phyloP scores from a whole-genome alignment of 2,113 vertebrate genomes.

The Thamnaconus septentrionalis region DNA sequence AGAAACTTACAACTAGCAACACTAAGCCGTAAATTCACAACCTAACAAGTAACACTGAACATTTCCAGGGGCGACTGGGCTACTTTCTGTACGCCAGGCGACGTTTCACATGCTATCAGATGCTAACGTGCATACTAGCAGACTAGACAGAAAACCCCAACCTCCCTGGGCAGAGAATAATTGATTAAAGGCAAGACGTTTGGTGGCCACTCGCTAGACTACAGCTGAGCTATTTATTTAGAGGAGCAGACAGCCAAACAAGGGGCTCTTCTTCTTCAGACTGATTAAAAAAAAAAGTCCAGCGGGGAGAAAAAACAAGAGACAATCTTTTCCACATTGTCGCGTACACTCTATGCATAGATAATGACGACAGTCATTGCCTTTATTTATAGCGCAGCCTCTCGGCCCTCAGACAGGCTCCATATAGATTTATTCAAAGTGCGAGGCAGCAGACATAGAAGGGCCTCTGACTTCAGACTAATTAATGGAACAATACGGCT shows the following conservation, averaged over 20 bases:
- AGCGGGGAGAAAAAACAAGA: constrained; percentile 34
- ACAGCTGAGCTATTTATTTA: constrained; percentile 29
- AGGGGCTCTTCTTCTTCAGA: constrained; percentile 6
- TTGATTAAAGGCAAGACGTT: constrained; percentile 23
- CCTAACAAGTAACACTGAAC: no score
- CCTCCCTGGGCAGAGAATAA: constrained; percentile 30
- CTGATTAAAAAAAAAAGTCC: constrained; percentile 43
- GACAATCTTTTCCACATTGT: constrained; percentile 17
- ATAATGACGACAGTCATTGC: constrained; percentile 34
- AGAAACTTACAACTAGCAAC: no score
- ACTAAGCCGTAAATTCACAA: no score
- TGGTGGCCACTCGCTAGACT: constrained; percentile 2
- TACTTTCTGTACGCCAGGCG: background rate
- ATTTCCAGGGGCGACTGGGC: no score
- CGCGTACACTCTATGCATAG: constrained; percentile 4
- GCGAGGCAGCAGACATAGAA: constrained; percentile 40
- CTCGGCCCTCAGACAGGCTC: constrained; percentile 39
- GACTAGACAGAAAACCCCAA: constrained; percentile 7
- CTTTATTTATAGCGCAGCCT: constrained; percentile 54
- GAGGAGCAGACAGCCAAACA: constrained; percentile 27
- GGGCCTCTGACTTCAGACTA: constrained; percentile 55
- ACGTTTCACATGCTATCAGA: constrained; percentile 12
- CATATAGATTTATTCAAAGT: constrained; percentile 57
- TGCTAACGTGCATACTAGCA: constrained; percentile 1
- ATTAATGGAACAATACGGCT: constrained; percentile 58